These are phyloP conservation scores for Thalassarche chlororhynchos DNA, from an alignment of 2,113 vertebrate species.

Conservation along the genomic window DNA sequence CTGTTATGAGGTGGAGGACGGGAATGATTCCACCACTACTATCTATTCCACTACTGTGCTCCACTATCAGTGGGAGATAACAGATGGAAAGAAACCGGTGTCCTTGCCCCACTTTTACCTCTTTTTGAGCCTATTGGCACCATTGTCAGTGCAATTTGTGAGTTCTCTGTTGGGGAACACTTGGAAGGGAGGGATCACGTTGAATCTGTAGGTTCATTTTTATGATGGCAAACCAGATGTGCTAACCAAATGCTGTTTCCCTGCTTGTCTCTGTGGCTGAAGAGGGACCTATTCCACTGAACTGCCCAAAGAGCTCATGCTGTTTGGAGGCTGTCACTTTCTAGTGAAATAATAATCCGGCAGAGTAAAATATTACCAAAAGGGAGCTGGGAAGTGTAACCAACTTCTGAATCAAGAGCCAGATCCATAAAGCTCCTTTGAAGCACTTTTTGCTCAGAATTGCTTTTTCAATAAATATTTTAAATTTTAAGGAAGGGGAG, in stretches of 20 bases:
- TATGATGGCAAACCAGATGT: background rate
- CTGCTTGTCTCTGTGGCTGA: background rate
- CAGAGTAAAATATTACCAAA: background rate
- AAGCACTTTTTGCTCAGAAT: background rate
- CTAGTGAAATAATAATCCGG: background rate
- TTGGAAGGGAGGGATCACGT: rapidly evolving
- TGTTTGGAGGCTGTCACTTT: background rate
- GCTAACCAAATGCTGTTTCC: background rate
- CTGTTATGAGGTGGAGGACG: background rate
- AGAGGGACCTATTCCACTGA: background rate
- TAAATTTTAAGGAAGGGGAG: background rate
- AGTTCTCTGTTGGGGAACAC: background rate
- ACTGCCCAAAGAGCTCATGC: background rate
- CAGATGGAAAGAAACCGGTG: background rate
- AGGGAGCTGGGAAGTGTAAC: background rate
- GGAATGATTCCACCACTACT: background rate
- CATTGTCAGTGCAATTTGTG: background rate
- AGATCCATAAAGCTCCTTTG: background rate
- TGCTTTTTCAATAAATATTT: background rate
- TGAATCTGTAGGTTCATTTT: background rate
- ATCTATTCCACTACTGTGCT: background rate
- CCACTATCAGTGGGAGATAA: background rate
- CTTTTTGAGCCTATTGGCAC: background rate
- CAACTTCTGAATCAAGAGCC: background rate
- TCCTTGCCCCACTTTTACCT: background rate